Evolutionary conservation across 2,113 vertebrate genomes (phyloP), one percentile per base, ranked within the genome.

Genomic region (Corythaeola cristata): DNA sequence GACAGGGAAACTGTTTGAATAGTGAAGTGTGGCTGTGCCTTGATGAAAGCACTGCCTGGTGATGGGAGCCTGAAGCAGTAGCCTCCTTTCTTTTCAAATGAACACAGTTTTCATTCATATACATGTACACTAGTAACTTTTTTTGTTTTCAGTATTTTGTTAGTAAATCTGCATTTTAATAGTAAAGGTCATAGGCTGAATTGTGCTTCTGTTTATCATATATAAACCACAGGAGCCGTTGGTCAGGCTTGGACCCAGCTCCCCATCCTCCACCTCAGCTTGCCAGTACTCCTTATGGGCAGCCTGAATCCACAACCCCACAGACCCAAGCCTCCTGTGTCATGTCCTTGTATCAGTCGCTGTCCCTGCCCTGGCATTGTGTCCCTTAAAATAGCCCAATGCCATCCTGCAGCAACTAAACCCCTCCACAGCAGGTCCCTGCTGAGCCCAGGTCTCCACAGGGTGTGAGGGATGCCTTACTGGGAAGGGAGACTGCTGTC

Each of bases 221-320:
- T 24, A 24, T 8, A 47, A 60, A 59, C 11, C 16, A 17, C 23
- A 72, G 33, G 21, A 69, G 17, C 17, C 3, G 2, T 33, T 10
- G 7, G 3, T 26, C 22, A 56, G 24, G 8, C 27, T 58, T 63
- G 44, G n/a, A 41, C 3, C 8, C 8, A 47, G 23, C 5, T 69
- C 8, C 8, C 4, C 9, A 28, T 24, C 19, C 8, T 50, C 6
- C 6, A 7, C 5, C 0, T 1, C 4, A 32, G 12, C 12, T 47
- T 56, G 22, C 6, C 44, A 59, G 13, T 32, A 15, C 28, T 74
- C 14, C 14, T 37, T 9, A 28, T 7, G 12, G 23, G 60, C 3
- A 2, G 22, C 30, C 30, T 41, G 39, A 44, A 50, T 28, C 5
- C 22, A 3, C 22, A 3, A 5, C 8, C 9, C 3, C 39, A 7